Evolutionary conservation across 2,888 invertebrate species (phyloP), one percentile per base, ranked within the genome.

Genomic region (Lordiphosa fenestrarum): DNA sequence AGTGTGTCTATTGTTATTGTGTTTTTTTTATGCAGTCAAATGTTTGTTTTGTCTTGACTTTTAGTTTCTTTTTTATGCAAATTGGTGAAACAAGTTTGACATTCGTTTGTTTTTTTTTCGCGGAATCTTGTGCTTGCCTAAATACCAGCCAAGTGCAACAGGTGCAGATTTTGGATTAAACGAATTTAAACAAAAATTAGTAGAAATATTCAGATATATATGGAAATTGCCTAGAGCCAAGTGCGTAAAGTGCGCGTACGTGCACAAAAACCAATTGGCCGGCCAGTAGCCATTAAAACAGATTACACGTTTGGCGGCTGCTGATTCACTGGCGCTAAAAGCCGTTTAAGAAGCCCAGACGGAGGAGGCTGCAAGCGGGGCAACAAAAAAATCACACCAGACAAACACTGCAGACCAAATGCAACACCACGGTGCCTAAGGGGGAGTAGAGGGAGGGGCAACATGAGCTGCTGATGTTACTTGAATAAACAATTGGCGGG

Each of bases 251-350:
- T 66, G 50, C 63, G 57, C 66, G 51, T 63, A 51, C 66, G 49
- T 49, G 66, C 21, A 13, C 13, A 47, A 64, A 57, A 58, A 53
- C 36, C 48, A 46, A 51, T 49, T 40, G 42, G 46, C 15, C 41
- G 25, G 41, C 9, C 60, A 69, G 50, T 58, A 68, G 71, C 86
- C 77, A 86, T 87, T 87, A 86, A 86, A 84, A 66, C 77, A 80
- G 87, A 85, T 86, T 85, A 84, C 83, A 84, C 65, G 77, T 59
- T 66, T 66, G 60, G 67, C 67, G 60, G 67, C 69, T 71, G 74
- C 85, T 73, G 72, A 74, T 69, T 73, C 73, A 83, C 71, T 67
- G 69, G 71, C 73, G 66, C 80, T 80, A 73, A 77, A 77, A 85
- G 82, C 83, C 83, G 84, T 75, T 83, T 75, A 85, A 86, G 69